These are phyloP conservation scores for Apomyelois bistriatella DNA, from an alignment of 2,888 invertebrate species.

Conservation along the genomic window DNA sequence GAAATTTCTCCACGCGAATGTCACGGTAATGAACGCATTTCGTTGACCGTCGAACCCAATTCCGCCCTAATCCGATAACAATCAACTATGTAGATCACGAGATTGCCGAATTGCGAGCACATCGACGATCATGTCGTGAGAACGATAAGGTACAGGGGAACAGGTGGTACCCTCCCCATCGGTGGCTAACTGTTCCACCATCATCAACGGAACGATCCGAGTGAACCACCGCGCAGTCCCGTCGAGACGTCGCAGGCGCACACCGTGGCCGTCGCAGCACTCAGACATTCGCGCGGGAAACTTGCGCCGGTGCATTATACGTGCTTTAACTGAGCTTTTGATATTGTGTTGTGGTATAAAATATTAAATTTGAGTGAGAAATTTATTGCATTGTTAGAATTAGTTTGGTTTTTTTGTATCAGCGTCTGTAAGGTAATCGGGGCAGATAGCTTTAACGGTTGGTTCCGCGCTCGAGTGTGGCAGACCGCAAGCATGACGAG, in stretches of 20 bases:
- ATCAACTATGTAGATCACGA: constrained; percentile 75
- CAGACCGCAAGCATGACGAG: constrained; percentile 78
- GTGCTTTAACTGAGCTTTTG: constrained; percentile 27
- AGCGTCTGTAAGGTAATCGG: constrained; percentile 72
- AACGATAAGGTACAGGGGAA: constrained; percentile 62
- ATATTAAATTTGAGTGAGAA: constrained; percentile 20
- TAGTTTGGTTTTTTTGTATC: constrained; percentile 50
- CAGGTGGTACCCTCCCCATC: constrained; percentile 74
- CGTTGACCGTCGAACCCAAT: constrained; percentile 55
- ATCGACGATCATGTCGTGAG: constrained; percentile 70
- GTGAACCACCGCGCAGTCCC: constrained; percentile 63
- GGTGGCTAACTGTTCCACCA: constrained; percentile 71
- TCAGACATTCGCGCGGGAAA: constrained; percentile 18
- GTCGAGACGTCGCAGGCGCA: constrained; percentile 55
- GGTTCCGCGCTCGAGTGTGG: constrained; percentile 77
- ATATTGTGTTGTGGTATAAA: constrained; percentile 33
- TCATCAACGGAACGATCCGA: constrained; percentile 53
- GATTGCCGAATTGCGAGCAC: constrained; percentile 63
- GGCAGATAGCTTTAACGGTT: constrained; percentile 79
- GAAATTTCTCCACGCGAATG: constrained; percentile 67
- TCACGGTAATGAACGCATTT: constrained; percentile 59
- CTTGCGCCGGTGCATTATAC: constrained; percentile 31
- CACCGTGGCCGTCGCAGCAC: constrained; percentile 47
- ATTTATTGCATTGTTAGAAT: constrained; percentile 20
- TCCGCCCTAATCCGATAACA: constrained; percentile 68